Evolutionary conservation across 2,888 invertebrate genomes (phyloP).

Genomic region (Erannis defoliaria): DNA sequence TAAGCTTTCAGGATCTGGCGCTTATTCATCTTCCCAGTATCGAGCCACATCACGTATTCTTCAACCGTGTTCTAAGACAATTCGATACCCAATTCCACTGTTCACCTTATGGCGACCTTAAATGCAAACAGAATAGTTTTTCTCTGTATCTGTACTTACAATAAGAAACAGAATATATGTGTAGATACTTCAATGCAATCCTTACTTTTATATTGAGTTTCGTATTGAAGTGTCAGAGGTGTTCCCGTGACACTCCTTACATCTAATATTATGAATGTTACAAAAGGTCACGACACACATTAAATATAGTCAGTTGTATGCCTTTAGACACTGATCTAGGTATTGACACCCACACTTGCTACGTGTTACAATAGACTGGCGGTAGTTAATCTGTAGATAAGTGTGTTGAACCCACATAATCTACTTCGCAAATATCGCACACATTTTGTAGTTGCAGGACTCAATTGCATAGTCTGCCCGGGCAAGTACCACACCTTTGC

Average conservation of each 20-base stretch:
- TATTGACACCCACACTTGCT: neutral
- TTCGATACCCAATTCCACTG: slow-evolving; percentile 15
- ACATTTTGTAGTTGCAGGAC: no score
- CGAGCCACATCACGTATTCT: slow-evolving; percentile 21
- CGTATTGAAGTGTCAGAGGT: slow-evolving; percentile 1
- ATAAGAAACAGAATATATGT: no score
- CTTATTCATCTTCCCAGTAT: slow-evolving; percentile 15
- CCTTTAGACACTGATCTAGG: neutral
- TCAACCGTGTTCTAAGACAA: slow-evolving; percentile 5
- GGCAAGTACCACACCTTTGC: no score
- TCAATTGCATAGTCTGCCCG: no score
- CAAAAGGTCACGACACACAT: slow-evolving; percentile 17
- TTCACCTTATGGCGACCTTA: neutral
- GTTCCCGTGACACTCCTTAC: slow-evolving; percentile 9
- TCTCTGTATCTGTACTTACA: neutral
- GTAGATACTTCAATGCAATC: slow-evolving; percentile 10
- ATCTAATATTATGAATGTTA: slow-evolving; percentile 22
- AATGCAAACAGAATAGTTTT: slow-evolving; percentile 14
- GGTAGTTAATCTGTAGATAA: no score
- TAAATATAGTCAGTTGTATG: neutral
- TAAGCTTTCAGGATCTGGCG: neutral
- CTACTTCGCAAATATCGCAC: no score
- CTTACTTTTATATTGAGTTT: neutral
- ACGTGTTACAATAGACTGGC: neutral
- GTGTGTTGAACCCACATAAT: no score